Base-by-base conservation (phyloP, 2,888 invertebrate species). In the Helobdella robusta region DNA sequence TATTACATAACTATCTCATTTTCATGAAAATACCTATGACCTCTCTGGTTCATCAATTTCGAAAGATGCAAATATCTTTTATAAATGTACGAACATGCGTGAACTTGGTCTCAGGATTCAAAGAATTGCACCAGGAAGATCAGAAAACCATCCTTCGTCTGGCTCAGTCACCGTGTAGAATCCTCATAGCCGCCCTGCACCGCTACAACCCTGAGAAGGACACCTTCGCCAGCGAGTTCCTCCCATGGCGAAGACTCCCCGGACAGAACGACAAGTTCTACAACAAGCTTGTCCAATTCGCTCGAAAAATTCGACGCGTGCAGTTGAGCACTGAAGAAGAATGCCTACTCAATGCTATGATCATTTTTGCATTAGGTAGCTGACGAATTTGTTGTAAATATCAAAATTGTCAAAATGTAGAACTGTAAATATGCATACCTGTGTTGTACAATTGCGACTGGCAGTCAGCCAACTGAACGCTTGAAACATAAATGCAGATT, bases 161-260 rank as follows among this genome's bases (percentile, higher is more conserved):
- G 4, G 70, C 70, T 48, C 70, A 70, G 35, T 70, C 68, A 40
- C 70, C 70, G 54, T 65, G 66, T 35, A 58, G 70, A 8, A 70
- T 70, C 32, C 66, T 70, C 5, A 69, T 64, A 1, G 70, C 70
- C 0, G 69, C 70, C 15, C 44, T 63, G n/a, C 68, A 70, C 68
- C 70, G 70, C 69, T 70, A 60, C 59, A 52, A 68, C 61, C 60
- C 52, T 28, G 44, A 56, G 15, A 25, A 18, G 28, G 34, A 66
- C 15, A 36, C 30, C 32, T 62, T 34, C 62, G 15, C 32, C 1
- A 32, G 30, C 48, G 34, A 62, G 2, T 62, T 62, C 35, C 62
- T 62, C 4, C 62, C 62, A 5, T 62, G 62, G 62, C 36, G 62
- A 18, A 25, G 62, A 15, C 50, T 62, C 6, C 62, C 62, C 2